Percentiles rank a stretch among this genome's conserved stretches.
Evolutionary conservation across 2,888 invertebrate genomes (phyloP).

Genomic region (Troglohyphantes excavatus): DNA sequence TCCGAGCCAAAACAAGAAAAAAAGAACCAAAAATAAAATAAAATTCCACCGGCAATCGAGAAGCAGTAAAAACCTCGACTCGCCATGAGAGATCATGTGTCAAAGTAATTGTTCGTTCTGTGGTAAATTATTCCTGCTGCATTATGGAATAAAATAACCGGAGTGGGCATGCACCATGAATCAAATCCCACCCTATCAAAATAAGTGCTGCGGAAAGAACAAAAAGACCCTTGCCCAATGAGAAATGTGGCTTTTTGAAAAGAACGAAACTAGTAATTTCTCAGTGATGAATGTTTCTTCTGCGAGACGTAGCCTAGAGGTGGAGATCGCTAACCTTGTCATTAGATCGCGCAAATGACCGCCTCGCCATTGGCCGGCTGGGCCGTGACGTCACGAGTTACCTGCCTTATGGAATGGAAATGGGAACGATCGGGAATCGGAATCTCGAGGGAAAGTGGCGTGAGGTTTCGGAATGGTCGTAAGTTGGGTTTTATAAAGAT

Average conservation of each 20-base stretch:
- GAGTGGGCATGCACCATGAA: conserved; percentile 76
- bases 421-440: conserved; percentile 21
- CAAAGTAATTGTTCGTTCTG: conserved; percentile 77
- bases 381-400: conserved; percentile 69
- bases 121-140: conserved; percentile 77
- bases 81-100: conserved; percentile 65
- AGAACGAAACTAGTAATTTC: conserved; percentile 75
- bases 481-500: conserved; percentile 31
- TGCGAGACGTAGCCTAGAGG: conserved; percentile 60
- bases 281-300: conserved; percentile 68
- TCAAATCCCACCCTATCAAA: conserved; percentile 76
- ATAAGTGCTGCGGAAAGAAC: conserved; percentile 69
- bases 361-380: conserved; percentile 69
- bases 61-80: not conserved
- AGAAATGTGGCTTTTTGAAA: conserved; percentile 74
- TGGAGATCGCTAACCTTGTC: conserved; percentile 75
- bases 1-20: not conserved
- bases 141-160: conserved; percentile 69
- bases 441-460: conserved; percentile 38
- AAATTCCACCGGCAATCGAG: no score
- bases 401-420: conserved; percentile 58
- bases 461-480: conserved; percentile 23
- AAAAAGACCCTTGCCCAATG: conserved; percentile 64
- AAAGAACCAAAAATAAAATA: not conserved
- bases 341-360: conserved; percentile 76